phyloP scores from a whole-genome alignment of 1,140 invertebrate species.

The Venustaconcha ellipsiformis region DNA sequence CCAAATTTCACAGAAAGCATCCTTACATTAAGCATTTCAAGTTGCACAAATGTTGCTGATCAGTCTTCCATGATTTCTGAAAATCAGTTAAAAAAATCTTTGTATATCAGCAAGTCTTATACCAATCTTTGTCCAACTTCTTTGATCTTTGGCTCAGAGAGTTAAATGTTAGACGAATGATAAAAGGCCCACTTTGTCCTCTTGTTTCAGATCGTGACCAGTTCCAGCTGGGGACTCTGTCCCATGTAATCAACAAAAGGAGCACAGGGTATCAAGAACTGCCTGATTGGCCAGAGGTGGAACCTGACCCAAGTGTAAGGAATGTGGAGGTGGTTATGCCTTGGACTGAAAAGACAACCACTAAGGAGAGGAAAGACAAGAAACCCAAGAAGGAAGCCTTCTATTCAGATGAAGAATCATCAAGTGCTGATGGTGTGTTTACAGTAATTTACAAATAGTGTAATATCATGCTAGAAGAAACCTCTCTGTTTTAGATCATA shows the following conservation, averaged over 20 bases:
- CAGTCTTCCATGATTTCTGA: too few species aligned
- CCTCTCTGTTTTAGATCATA: conserved; percentile 11
- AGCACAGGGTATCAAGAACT: conserved; percentile 90
- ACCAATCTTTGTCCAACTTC: too few species aligned
- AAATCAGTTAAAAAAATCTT: too few species aligned
- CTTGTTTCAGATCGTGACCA: conserved; percentile 79
- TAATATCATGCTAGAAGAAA: not conserved
- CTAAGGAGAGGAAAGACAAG: conserved; percentile 63
- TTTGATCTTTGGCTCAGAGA: too few species aligned
- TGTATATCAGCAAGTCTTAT: too few species aligned
- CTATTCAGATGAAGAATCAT: conserved; percentile 69
- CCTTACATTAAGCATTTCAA: too few species aligned
- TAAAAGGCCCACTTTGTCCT: not conserved
- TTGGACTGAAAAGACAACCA: conserved; percentile 38
- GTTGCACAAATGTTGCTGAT: too few species aligned
- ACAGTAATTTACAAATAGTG: not conserved
- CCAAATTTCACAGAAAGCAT: too few species aligned
- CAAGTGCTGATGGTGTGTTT: conserved; percentile 55
- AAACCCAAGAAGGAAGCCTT: conserved; percentile 72
- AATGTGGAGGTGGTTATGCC: conserved; percentile 76
- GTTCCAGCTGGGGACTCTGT: conserved; percentile 94
- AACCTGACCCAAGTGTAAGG: conserved; percentile 83
- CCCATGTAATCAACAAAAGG: conserved; percentile 90
- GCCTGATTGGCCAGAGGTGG: conserved; percentile 84
- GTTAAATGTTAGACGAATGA: too few species aligned